Evolutionary conservation across 1,140 invertebrate genomes (phyloP), one percentile per base, ranked within the genome.

Genomic region (Caenorhabditis tropicalis): DNA sequence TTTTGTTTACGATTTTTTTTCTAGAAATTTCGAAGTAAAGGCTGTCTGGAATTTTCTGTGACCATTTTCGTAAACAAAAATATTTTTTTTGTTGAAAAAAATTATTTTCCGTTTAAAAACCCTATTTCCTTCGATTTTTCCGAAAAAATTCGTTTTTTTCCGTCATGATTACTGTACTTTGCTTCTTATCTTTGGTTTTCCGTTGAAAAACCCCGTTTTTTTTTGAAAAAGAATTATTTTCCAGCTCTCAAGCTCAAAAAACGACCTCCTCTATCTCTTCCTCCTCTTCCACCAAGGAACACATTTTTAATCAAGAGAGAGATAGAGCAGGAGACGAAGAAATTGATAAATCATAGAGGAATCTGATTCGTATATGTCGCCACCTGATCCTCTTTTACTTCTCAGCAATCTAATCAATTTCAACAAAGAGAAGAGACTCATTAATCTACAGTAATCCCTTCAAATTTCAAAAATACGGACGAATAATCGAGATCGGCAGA

Each of bases 281-380:
- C 24, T 36, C 12, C 3, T 36, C 24, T 36, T 36, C 33, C 33
- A 51, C n/a, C 48, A 2, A 4, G n/a, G 15, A 24, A n/a, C 43
- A 1, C n/a, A 19, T 39, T 74, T 43, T 46, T 36, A 74, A 36
- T 36, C 65, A 36, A 36, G 16, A 21, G 27, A 12, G 65, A 24
- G 36, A 31, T 21, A 27, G n/a, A n/a, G n/a, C 15, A 10, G 36
- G 65, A 12, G 21, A 74, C 65, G 65, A 33, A 74, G n/a, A n/a
- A 39, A 74, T 43, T 29, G n/a, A 74, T 74, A 36, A 74, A 74
- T 24, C 65, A 74, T 19, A 74, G 65, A 43, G 65, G 36, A n/a
- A 74, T 74, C 65, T 74, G 65, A 74, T 36, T 33, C 29, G 65
- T 74, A 74, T 74, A 74, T 74, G 65, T 74, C 65, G 65, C 65